phyloP scores from a whole-genome alignment of 2,113 vertebrate genomes.

The Pimephales promelas region DNA sequence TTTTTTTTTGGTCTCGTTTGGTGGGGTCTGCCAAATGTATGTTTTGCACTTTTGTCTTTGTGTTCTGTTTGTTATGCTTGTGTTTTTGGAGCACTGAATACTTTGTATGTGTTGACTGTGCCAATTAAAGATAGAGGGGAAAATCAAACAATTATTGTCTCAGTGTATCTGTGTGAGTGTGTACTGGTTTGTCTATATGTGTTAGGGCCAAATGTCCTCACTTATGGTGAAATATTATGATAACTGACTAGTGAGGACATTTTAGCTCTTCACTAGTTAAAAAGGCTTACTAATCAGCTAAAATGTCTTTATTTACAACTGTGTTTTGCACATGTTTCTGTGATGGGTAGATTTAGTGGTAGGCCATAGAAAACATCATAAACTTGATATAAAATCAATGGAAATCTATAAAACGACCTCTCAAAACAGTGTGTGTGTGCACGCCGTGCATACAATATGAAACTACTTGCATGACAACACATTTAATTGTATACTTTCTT shows the following conservation, averaged over 20 bases:
- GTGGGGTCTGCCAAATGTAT: slow-evolving; percentile 73
- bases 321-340: not conserved
- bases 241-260: too few species aligned
- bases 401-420: not conserved
- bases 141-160: slow-evolving; percentile 45
- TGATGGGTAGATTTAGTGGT: too few species aligned
- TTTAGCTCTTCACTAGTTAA: too few species aligned
- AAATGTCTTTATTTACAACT: too few species aligned
- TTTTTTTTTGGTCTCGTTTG: slow-evolving; percentile 47
- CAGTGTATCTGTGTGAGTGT: slow-evolving; percentile 28
- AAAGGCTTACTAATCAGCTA: too few species aligned
- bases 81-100: slow-evolving; percentile 79
- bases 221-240: too few species aligned
- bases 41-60: slow-evolving; percentile 74
- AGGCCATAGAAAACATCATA: too few species aligned
- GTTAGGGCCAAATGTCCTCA: not conserved
- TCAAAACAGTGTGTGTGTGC: too few species aligned
- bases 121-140: slow-evolving; percentile 79
- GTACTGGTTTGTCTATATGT: too few species aligned
- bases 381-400: not conserved
- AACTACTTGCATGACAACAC: too few species aligned
- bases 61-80: slow-evolving; percentile 76
- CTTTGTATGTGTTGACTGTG: slow-evolving; percentile 82
- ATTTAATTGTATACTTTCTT: too few species aligned
- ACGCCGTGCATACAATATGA: too few species aligned